Conservation (phyloP, 2,888 invertebrate genomes). For the Cremastinae sp. region DNA sequence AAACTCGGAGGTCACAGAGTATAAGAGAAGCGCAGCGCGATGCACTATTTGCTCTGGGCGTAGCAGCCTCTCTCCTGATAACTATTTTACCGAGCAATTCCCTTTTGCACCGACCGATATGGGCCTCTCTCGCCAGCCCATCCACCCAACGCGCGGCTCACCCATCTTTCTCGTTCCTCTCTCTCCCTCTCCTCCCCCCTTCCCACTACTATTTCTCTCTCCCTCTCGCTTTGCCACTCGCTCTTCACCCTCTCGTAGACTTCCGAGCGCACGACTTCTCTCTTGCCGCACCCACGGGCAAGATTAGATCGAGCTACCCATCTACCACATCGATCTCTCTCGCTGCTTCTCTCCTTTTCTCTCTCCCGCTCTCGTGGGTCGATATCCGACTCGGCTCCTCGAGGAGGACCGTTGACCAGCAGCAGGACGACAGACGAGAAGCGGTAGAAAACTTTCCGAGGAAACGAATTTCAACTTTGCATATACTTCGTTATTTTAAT, state of each 20-base stretch:
- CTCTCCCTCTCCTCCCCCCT: conserved; percentile 27
- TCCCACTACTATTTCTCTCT: too few species aligned
- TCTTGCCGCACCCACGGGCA: conserved; percentile 54
- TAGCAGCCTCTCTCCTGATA: conserved; percentile 48
- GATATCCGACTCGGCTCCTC: conserved; percentile 70
- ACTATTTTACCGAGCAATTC: conserved; percentile 68
- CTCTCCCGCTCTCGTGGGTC: conserved; percentile 62
- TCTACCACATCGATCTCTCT: conserved; percentile 50
- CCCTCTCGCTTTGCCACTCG: conserved; percentile 16
- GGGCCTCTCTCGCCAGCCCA: conserved; percentile 40
- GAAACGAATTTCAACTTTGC: conserved; percentile 46
- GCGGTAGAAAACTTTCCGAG: conserved; percentile 40
- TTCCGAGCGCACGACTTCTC: conserved; percentile 42
- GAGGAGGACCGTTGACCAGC: conserved; percentile 70
- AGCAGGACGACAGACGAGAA: conserved; percentile 45
- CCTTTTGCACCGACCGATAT: conserved; percentile 65
- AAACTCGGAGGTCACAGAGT: conserved; percentile 18
- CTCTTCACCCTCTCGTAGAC: conserved; percentile 22
- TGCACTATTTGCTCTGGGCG: conserved; percentile 48
- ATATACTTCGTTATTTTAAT: conserved; percentile 16
- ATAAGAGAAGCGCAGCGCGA: conserved; percentile 7
- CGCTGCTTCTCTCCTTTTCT: conserved; percentile 27
- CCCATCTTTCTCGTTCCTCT: conserved; percentile 32
- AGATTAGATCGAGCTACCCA: conserved; percentile 59
- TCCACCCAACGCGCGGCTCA: conserved; percentile 17